Evolutionary conservation across 2,888 invertebrate species (phyloP).

Genomic region (Drosophila leonis): DNA sequence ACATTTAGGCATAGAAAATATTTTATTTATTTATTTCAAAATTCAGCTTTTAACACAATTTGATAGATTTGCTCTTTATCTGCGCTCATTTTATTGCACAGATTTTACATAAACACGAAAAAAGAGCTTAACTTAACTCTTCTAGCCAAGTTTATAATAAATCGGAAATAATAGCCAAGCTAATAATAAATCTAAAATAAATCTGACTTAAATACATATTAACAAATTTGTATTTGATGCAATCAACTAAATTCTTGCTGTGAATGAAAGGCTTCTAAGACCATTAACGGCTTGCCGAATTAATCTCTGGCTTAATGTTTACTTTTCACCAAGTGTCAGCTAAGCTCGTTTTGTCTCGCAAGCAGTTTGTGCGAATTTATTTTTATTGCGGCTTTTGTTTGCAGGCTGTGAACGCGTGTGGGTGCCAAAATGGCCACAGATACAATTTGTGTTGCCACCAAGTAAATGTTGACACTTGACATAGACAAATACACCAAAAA

Average conservation of each 20-base stretch:
- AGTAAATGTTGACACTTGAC: slow-evolving; percentile 80
- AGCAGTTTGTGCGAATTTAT: slow-evolving; percentile 19
- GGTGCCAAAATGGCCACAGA: slow-evolving; percentile 70
- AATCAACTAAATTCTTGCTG: too few species aligned
- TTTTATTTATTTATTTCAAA: too few species aligned
- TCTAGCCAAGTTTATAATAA: too few species aligned
- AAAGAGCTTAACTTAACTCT: too few species aligned
- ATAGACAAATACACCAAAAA: slow-evolving; percentile 64
- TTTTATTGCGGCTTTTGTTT: slow-evolving; percentile 19
- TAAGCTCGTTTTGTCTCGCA: slow-evolving; percentile 1
- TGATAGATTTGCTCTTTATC: too few species aligned
- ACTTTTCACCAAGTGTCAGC: neutral
- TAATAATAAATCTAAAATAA: too few species aligned
- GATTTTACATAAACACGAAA: too few species aligned
- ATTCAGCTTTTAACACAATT: too few species aligned
- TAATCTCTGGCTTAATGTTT: neutral
- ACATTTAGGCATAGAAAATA: too few species aligned
- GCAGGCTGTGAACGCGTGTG: slow-evolving; percentile 29
- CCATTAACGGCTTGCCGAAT: neutral
- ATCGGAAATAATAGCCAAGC: too few species aligned
- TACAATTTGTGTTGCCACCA: slow-evolving; percentile 79
- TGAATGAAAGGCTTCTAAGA: neutral
- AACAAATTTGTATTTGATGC: neutral
- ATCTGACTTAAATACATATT: too few species aligned
- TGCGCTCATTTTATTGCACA: too few species aligned